Evolutionary conservation across 2,888 invertebrate species (phyloP), one percentile per base, ranked within the genome.

Genomic region (Boloria selene): DNA sequence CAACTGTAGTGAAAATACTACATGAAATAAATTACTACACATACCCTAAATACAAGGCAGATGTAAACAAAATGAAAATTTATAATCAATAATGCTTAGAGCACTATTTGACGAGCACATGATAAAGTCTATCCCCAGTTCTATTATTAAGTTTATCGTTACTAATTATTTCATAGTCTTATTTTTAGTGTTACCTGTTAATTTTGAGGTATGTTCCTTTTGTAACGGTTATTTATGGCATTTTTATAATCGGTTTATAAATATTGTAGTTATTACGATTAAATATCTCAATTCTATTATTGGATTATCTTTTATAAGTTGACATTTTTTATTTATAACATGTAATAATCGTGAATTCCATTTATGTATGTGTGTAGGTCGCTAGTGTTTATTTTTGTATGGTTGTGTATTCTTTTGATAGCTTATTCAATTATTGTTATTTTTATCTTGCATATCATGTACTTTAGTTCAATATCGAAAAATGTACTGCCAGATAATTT

Each of bases 111-210:
- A 75, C 72, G 75, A 77, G 87, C 89, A 88, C 88, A 75, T 18
- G 73, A 77, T 76, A 77, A 75, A 80, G 77, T 81, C 77, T 85
- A 82, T 82, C 77, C 74, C 74, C 77, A 79, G 70, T 83, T 82
- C 82, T 81, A 79, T 74, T 69, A 72, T 77, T 84, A 83, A 82
- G 83, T 86, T 85, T 79, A 83, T 85, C 83, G 81, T 86, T 87
- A 83, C 82, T 86, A 79, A 86, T 86, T 83, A 76, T 85, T 82
- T 84, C 81, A 74, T 82, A 87, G 86, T 88, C 84, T 87, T 87
- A 83, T 79, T 80, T 81, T 80, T 78, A 85, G 81, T 78, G 84
- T 88, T 87, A 85, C 79, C 82, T 86, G 85, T 56, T 87, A 81
- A 81, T 84, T 83, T 82, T 69, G 18, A 70, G 68, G 75, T 79